Percentiles rank a stretch among this genome's conserved stretches.
phyloP scores from a whole-genome alignment of 30 jellyfish, hydroid and myxozoan genomes.

The Calvadosia cruxmelitensis region DNA sequence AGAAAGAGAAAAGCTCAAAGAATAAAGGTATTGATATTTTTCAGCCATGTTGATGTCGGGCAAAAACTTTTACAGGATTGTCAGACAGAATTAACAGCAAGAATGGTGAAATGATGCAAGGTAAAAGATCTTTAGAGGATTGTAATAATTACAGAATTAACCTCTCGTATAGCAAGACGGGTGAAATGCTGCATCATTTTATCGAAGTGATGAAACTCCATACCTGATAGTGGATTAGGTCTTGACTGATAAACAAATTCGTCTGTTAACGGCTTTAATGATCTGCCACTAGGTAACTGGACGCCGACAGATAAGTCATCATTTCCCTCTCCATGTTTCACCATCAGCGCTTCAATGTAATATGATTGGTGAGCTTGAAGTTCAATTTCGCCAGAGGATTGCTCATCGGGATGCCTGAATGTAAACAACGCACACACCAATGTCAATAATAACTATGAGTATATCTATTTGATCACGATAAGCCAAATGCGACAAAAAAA shows the following conservation, averaged over 20 bases:
- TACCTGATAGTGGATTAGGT: slow-evolving; percentile 4
- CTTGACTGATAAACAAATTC: slow-evolving; percentile 11
- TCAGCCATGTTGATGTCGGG: too few relatives aligned
- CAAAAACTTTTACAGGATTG: too few relatives aligned
- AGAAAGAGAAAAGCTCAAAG: too few relatives aligned
- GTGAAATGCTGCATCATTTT: neutral
- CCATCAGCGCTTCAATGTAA: slow-evolving; percentile 86
- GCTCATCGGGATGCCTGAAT: slow-evolving; percentile 80
- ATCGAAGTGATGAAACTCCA: too few relatives aligned
- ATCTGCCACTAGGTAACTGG: slow-evolving; percentile 72
- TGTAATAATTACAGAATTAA: too few relatives aligned
- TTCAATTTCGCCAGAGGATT: slow-evolving; percentile 74
- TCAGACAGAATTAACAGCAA: too few relatives aligned
- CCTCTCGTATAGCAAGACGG: too few relatives aligned
- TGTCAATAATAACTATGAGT: neutral
- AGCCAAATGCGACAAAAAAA: too few relatives aligned
- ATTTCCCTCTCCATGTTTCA: slow-evolving; percentile 59
- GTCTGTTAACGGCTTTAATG: slow-evolving; percentile 67
- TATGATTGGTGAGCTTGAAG: slow-evolving; percentile 48
- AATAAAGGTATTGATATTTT: too few relatives aligned
- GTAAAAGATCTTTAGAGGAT: too few relatives aligned
- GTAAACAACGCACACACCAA: neutral
- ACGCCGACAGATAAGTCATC: slow-evolving; percentile 92
- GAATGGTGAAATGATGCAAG: too few relatives aligned
- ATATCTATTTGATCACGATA: neutral